Conservation (phyloP, 1,140 invertebrate species). For the Sinonovacula constricta region DNA sequence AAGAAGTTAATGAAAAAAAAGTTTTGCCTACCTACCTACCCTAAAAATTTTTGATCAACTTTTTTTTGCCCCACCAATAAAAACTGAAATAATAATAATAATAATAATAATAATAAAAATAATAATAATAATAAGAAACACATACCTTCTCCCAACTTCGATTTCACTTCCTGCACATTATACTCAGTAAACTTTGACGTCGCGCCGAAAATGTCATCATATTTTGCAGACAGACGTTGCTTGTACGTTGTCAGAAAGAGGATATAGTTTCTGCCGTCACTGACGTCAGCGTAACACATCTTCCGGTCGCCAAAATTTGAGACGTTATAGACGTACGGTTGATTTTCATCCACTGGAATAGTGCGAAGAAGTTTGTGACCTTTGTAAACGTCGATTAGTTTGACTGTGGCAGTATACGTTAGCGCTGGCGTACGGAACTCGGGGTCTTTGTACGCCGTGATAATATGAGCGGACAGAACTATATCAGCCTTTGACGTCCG, state of each 20-base stretch:
- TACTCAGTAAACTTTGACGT: constrained; percentile 62
- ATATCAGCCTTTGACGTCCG: constrained; percentile 71
- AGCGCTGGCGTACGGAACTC: constrained; percentile 55
- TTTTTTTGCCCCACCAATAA: not conserved
- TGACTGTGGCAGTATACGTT: constrained; percentile 72
- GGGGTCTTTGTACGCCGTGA: constrained; percentile 66
- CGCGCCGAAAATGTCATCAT: constrained; percentile 77
- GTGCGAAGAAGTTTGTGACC: constrained; percentile 60
- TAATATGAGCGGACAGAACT: constrained; percentile 63
- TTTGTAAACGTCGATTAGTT: constrained; percentile 68
- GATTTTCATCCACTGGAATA: constrained; percentile 41
- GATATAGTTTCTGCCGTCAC: constrained; percentile 67
- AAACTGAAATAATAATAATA: no score
- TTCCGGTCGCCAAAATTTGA: constrained; percentile 77
- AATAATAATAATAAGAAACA: no score
- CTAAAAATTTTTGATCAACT: not conserved
- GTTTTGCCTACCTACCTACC: not conserved
- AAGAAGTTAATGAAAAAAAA: not conserved
- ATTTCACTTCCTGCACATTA: constrained; percentile 65
- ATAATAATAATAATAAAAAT: no score
- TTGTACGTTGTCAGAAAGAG: constrained; percentile 75
- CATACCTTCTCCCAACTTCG: constrained; percentile 65
- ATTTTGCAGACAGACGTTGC: constrained; percentile 73
- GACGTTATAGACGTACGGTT: constrained; percentile 66
- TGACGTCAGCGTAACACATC: constrained; percentile 76